Evolutionary conservation across 1,140 invertebrate species (phyloP).

Genomic region (Medauroidea extradentata): DNA sequence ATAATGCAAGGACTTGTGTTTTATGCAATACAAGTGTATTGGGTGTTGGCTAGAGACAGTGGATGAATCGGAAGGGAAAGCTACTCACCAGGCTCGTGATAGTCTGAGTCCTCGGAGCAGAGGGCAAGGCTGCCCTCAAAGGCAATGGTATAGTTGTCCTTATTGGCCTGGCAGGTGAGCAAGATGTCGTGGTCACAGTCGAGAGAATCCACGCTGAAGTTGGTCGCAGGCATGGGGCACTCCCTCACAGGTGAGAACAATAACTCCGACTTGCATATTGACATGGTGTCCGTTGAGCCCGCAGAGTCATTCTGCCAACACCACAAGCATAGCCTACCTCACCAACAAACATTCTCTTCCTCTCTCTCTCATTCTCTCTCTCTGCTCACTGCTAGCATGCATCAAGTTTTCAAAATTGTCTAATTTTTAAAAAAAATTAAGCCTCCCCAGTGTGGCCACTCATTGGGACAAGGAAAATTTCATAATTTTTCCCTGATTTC

Average conservation of each 20-base stretch:
- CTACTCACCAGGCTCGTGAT: slow-evolving; percentile 56
- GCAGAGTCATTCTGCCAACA: slow-evolving; percentile 42
- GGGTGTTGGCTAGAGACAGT: no score
- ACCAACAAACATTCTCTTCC: neutral
- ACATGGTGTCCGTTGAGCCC: slow-evolving; percentile 72
- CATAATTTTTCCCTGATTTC: no score
- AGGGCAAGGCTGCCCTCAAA: slow-evolving; percentile 73
- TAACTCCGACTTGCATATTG: slow-evolving; percentile 83
- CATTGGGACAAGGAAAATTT: no score
- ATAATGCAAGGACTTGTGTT: no score
- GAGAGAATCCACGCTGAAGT: slow-evolving; percentile 85
- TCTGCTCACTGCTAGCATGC: no score
- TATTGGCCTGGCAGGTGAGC: slow-evolving; percentile 78
- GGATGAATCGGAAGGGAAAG: neutral
- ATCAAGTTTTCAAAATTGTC: no score
- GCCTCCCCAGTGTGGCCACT: no score
- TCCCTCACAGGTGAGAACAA: slow-evolving; percentile 90
- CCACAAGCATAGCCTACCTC: neutral
- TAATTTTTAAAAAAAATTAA: no score
- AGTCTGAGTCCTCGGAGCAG: slow-evolving; percentile 80
- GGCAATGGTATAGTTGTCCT: slow-evolving; percentile 91
- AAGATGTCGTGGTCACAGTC: slow-evolving; percentile 86
- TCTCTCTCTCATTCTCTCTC: neutral
- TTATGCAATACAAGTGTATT: no score
- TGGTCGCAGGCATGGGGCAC: slow-evolving; percentile 59